Base-by-base conservation (phyloP, 2,113 vertebrate species). In the Bothrops jararaca region DNA sequence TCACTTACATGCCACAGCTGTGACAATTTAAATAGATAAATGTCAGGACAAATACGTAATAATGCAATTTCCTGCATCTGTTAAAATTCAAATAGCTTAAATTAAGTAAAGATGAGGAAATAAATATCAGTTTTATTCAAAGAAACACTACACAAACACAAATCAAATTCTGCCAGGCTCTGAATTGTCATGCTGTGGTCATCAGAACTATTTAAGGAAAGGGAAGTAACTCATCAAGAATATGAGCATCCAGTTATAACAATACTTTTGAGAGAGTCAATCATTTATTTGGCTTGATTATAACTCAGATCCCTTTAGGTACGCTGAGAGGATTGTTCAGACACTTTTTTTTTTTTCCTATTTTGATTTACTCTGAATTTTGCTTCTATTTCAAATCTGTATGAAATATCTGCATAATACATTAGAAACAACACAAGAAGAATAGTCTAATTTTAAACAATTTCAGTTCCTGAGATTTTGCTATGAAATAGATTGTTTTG, bases 21-120 rank as follows among this genome's bases (percentile, higher is more conserved):
- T 93, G 89, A 90, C 56, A 86, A 93, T 93, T 90, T 90, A 90
- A 86, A 90, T 53, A 90, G 48, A 93, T 93, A 90, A 92, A 86
- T 64, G 88, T 93, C 89, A 90, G 92, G 56, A 86, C 89, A 90
- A 90, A 93, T 86, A 90, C 15, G 29, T 90, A 93, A 93, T 93
- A 93, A 93, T 90, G 92, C 89, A 86, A 64, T 93, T 93, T 90
- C 56, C 92, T 93, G 89, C 92, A 93, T 93, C 89, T 90, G 89
- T 93, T 93, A 90, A 93, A 86, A 90, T 52, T 93, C 74, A 93
- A 93, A 93, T 90, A 90, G 89, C 64, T 93, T 53, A 93, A 93
- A 93, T 90, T 93, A 86, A 93, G 92, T 93, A 93, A 86, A 86
- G 80, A 93, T 86, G 56, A 50, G 64, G 64, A 42, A 90, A 86